phyloP scores from a whole-genome alignment of 1,140 invertebrate species.

The Orussus abietinus region DNA sequence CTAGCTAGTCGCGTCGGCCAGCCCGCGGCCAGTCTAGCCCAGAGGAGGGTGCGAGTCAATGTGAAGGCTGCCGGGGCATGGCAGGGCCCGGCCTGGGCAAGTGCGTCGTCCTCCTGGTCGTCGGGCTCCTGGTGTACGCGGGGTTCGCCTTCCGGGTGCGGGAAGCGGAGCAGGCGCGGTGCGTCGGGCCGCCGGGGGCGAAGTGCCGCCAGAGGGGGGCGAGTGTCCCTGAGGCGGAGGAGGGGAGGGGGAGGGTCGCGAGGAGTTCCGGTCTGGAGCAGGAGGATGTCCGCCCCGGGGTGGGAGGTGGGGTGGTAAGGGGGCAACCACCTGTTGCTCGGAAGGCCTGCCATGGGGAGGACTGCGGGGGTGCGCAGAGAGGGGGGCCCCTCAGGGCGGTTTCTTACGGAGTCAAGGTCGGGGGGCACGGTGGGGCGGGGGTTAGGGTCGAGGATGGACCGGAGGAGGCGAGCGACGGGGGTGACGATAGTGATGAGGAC shows the following conservation, averaged over 20 bases:
- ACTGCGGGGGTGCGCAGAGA: too few relatives aligned
- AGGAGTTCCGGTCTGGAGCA: not conserved
- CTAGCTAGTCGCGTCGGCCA: too few relatives aligned
- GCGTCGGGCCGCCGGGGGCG: too few relatives aligned
- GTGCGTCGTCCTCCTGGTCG: constrained; percentile 27
- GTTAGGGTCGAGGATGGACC: not conserved
- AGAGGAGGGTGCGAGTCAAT: constrained; percentile 23
- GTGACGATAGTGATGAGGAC: constrained; percentile 13
- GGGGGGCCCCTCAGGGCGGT: too few relatives aligned
- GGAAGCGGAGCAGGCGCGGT: constrained; percentile 21
- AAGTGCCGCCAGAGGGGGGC: constrained; percentile 9
- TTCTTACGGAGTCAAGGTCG: too few relatives aligned
- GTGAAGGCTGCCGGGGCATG: constrained; percentile 38
- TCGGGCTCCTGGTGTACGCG: constrained; percentile 32
- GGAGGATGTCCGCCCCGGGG: not conserved
- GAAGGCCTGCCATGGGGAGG: too few relatives aligned
- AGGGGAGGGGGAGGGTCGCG: too few relatives aligned
- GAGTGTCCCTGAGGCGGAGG: not conserved
- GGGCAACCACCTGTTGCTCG: too few relatives aligned
- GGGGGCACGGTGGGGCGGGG: not conserved
- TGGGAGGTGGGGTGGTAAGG: too few relatives aligned
- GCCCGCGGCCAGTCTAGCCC: not conserved
- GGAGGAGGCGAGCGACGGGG: constrained; percentile 3
- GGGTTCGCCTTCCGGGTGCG: constrained; percentile 42
- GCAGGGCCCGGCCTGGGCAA: constrained; percentile 42